Evolutionary conservation across 2,797 vertebrate genomes (phyloP).

Genomic region (Halcyon badia): DNA sequence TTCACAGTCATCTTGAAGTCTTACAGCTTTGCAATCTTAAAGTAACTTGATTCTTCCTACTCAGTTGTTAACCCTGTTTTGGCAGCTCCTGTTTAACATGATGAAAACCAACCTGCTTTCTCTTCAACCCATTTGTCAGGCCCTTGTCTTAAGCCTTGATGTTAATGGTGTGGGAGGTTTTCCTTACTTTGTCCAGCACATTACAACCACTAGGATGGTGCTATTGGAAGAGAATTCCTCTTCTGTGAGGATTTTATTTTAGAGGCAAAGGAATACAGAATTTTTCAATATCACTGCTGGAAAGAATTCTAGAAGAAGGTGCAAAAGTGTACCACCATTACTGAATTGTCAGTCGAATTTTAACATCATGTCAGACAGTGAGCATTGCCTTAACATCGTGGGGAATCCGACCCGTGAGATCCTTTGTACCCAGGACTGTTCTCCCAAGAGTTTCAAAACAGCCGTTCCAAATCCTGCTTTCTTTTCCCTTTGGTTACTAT

Average conservation of each 20-base stretch:
- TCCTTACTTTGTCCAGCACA: neutral
- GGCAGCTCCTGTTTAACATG: neutral
- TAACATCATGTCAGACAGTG: neutral
- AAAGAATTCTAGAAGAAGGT: neutral
- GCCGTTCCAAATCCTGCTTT: neutral
- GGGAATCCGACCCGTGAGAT: neutral
- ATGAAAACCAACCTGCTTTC: neutral
- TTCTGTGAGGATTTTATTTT: neutral
- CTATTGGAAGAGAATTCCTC: neutral
- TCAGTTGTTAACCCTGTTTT: neutral
- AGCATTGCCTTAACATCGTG: neutral
- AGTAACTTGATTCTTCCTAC: neutral
- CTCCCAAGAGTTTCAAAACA: neutral
- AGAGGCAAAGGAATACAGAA: neutral
- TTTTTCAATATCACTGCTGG: neutral
- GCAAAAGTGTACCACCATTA: neutral
- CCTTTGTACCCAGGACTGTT: neutral
- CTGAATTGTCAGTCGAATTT: neutral
- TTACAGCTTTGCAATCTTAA: neutral
- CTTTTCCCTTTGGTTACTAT: neutral
- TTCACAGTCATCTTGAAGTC: neutral
- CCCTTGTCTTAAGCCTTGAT: neutral
- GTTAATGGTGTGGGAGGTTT: neutral
- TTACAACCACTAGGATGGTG: neutral
- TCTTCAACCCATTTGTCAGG: neutral